Evolutionary conservation across 2,113 vertebrate species (phyloP).

Genomic region (Irena cyanogastra): DNA sequence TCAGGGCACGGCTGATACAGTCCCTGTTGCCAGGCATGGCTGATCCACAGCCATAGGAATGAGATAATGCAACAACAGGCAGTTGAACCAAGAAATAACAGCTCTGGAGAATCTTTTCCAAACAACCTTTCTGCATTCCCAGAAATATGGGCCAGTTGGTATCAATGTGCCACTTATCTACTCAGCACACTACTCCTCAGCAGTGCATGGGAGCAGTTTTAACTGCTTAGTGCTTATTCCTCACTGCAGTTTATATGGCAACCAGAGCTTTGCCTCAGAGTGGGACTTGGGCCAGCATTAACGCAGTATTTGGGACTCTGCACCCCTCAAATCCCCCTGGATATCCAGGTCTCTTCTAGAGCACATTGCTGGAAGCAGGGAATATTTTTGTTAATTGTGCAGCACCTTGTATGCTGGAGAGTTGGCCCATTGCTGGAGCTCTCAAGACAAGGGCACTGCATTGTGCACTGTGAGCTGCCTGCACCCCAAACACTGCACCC

Average conservation of each 20-base stretch:
- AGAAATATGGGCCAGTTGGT: not conserved
- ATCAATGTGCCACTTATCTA: not conserved
- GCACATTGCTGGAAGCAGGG: not conserved
- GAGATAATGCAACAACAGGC: not conserved
- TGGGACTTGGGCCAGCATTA: not conserved
- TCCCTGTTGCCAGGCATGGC: rapidly evolving
- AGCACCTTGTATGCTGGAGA: not conserved
- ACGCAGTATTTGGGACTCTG: not conserved
- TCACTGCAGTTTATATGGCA: not conserved
- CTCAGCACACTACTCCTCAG: not conserved
- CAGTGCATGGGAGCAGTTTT: rapidly evolving
- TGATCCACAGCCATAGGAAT: not conserved
- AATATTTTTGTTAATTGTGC: not conserved
- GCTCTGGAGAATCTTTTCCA: not conserved
- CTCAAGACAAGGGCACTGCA: not conserved
- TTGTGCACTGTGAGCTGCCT: rapidly evolving
- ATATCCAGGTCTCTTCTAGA: not conserved
- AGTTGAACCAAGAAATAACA: not conserved
- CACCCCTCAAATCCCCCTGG: rapidly evolving
- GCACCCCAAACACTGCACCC: not conserved
- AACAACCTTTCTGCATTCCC: not conserved
- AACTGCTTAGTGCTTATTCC: not conserved
- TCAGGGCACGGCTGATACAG: rapidly evolving
- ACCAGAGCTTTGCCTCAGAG: not conserved
- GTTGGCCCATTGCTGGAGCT: not conserved